A percentile compares a stretch with the other conserved stretches of the same genome.
These are phyloP conservation scores for Heterotilapia buettikoferi DNA, from an alignment of 2,113 vertebrate genomes.

Conservation along the genomic window DNA sequence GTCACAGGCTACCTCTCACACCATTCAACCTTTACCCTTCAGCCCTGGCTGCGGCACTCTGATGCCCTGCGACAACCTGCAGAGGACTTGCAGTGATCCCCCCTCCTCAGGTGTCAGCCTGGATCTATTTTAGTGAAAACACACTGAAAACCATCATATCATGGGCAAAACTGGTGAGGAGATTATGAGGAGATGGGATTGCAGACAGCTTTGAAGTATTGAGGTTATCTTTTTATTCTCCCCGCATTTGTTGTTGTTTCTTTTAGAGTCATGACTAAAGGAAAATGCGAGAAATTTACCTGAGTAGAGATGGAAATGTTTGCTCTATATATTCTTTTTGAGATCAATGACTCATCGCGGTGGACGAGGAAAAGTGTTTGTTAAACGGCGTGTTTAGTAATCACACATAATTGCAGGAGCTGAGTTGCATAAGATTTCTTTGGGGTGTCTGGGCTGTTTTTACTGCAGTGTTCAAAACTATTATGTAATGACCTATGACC, in stretches of 20 bases:
- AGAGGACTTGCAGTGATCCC: slow-evolving; percentile 23
- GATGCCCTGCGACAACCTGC: slow-evolving; percentile 49
- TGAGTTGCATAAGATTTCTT: neutral
- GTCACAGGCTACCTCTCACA: slow-evolving; percentile 56
- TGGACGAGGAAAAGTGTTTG: neutral
- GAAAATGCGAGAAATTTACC: neutral
- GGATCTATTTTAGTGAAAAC: slow-evolving; percentile 61
- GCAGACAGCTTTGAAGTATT: slow-evolving; percentile 46
- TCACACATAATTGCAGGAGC: neutral
- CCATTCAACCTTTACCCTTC: slow-evolving; percentile 51
- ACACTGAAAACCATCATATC: slow-evolving; percentile 25
- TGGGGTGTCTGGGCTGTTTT: neutral
- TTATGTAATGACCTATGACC: neutral
- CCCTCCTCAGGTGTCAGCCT: slow-evolving; percentile 38
- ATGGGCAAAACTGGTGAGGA: slow-evolving; percentile 1
- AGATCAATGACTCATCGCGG: neutral
- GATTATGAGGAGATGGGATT: slow-evolving; percentile 12
- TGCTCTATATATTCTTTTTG: neutral
- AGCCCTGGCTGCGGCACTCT: slow-evolving; percentile 4
- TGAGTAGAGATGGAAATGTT: neutral
- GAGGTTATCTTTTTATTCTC: slow-evolving; percentile 31
- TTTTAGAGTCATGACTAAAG: slow-evolving; percentile 16
- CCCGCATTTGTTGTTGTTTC: slow-evolving; percentile 32
- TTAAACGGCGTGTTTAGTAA: neutral
- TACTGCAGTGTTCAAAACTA: neutral